A percentile compares a stretch with the other conserved stretches of the same genome.
Conservation (phyloP, 1,140 invertebrate species). For the Lepidurus packardi region DNA sequence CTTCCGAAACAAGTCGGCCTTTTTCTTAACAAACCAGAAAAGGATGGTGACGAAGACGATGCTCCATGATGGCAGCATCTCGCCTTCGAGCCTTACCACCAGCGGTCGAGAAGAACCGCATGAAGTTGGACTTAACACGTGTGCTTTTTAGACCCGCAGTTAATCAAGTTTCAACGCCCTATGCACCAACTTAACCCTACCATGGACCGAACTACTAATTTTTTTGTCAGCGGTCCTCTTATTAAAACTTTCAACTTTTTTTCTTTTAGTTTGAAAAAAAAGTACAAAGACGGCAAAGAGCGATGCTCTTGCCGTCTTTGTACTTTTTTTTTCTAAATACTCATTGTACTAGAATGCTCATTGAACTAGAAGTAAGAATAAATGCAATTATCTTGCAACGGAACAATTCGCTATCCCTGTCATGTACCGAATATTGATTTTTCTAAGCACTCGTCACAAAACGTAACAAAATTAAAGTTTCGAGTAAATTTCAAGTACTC, state of each 20-base stretch:
- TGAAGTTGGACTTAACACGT: neutral
- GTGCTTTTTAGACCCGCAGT: neutral
- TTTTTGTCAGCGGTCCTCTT: neutral
- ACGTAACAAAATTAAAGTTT: too few species aligned
- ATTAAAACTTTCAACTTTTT: neutral
- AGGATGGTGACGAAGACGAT: neutral
- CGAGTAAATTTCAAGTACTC: too few species aligned
- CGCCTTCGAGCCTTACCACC: neutral
- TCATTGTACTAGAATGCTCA: neutral
- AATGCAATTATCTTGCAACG: neutral
- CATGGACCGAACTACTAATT: neutral
- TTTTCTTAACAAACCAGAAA: neutral
- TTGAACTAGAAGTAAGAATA: neutral
- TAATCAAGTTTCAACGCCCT: neutral
- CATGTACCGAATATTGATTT: neutral
- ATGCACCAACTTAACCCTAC: neutral
- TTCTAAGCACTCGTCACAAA: neutral
- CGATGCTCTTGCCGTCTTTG: neutral
- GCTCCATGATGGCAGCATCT: neutral
- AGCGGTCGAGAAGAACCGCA: neutral
- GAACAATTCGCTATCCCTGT: neutral
- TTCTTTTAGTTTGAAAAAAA: neutral
- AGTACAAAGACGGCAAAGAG: too few species aligned
- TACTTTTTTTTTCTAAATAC: neutral
- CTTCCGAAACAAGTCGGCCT: neutral